phyloP scores from a whole-genome alignment of 2,797 vertebrate species.

The Rallus crepitans region DNA sequence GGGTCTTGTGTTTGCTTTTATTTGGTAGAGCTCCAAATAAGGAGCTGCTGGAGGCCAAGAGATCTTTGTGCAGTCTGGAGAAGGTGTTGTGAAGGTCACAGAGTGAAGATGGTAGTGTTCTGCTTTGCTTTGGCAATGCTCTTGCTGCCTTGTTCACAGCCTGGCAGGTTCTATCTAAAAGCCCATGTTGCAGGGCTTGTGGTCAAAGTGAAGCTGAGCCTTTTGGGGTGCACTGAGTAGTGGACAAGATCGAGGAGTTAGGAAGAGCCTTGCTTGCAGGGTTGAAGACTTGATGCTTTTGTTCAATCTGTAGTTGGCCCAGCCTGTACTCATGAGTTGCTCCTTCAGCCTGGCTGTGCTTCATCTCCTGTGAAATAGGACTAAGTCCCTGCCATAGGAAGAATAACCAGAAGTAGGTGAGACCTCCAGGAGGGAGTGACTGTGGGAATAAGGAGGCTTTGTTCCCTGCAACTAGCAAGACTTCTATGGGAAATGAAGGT shows the following conservation, averaged over 20 bases:
- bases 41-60: conserved; percentile 23
- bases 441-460: neutral
- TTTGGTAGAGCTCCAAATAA: conserved; percentile 46
- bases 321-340: rapidly evolving
- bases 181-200: neutral
- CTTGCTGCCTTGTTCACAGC: neutral
- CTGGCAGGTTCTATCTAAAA: rapidly evolving
- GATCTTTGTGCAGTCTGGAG: conserved; percentile 32
- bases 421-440: neutral
- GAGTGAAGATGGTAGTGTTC: neutral
- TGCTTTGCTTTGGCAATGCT: neutral
- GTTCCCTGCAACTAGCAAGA: neutral
- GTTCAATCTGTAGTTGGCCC: neutral
- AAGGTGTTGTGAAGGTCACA: conserved; percentile 63
- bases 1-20: conserved; percentile 44
- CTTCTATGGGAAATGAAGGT: neutral
- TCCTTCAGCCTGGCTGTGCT: neutral
- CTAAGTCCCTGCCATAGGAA: neutral
- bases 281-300: neutral
- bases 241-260: neutral
- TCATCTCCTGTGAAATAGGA: neutral
- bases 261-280: neutral
- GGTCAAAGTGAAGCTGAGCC: neutral
- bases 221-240: neutral
- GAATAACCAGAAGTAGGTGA: neutral